Base-by-base conservation (phyloP, 2,797 vertebrate genomes). In the Enteromius treurensis region DNA sequence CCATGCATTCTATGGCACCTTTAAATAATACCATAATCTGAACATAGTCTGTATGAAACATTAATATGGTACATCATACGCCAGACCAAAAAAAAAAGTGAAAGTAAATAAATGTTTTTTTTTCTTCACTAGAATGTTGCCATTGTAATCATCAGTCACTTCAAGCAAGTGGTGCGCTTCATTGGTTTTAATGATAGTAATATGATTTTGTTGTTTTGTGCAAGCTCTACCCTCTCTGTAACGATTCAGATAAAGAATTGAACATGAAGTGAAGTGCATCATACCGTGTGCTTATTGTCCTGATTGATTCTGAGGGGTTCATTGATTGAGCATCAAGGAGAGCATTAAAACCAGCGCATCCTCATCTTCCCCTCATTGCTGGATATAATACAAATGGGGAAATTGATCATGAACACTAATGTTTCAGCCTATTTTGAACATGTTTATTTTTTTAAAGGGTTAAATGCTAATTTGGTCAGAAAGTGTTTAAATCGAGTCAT, bases 321-420 rank as follows among this genome's bases (percentile, higher is more conserved):
- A 68, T 77, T 77, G 47, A 76, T 68, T 82, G 32, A 76, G 62
- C 45, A 23, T 82, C 60, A 77, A 76, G 32, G n/a, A 68, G 13
- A 40, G 58, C 29, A 51, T 67, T 55, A 45, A 42, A 82, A 37
- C n/a, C 9, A 42, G 5, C 26, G 3, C 15, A 51, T 70, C 4
- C 65, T 51, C 42, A 34, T 67, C 60, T 67, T 67, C 45, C 13
- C 5, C 45, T 51, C 15, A 19, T 55, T 34, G 42, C 37, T 73
- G 8, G 3, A 47, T 62, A 1, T 4, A 47, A 40, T n/a, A 10
- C 55, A 42, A 55, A n/a, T n/a, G 5, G 15, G 29, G 3, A 81
- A 15, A 71, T 17, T 49, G 13, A 58, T 32, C 7, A 8, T n/a
- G 23, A 62, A 45, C 73, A 49, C n/a, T 42, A 34, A 53, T 47